phyloP scores from a whole-genome alignment of 2,797 vertebrate genomes.

The Limosa lapponica region DNA sequence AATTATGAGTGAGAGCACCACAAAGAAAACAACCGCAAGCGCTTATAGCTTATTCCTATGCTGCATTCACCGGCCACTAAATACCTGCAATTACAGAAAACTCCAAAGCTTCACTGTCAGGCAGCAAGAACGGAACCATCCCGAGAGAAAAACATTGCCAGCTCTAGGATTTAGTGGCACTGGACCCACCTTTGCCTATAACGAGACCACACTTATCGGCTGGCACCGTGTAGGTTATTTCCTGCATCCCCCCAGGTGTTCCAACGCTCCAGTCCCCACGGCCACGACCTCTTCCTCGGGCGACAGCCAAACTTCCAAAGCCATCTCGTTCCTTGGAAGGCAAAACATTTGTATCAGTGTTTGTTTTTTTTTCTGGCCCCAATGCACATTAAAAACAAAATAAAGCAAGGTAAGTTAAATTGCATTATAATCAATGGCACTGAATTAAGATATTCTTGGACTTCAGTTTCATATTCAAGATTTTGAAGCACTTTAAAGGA shows the following conservation, averaged over 20 bases:
- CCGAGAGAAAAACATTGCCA: neutral
- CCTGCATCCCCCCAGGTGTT: constrained; percentile 88
- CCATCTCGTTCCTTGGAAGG: constrained; percentile 90
- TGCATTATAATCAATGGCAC: neutral
- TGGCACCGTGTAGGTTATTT: constrained; percentile 95
- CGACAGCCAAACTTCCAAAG: constrained; percentile 85
- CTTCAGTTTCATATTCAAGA: neutral
- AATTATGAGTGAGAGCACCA: constrained; percentile 39
- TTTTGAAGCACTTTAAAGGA: neutral
- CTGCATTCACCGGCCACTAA: neutral
- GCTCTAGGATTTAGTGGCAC: neutral
- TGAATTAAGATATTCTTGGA: neutral
- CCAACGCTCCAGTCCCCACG: constrained; percentile 89
- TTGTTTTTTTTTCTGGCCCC: neutral
- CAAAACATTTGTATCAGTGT: neutral
- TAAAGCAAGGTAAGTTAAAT: constrained; percentile 5
- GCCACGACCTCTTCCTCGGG: constrained; percentile 87
- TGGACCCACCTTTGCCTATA: constrained; percentile 92
- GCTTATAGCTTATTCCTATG: neutral
- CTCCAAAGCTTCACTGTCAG: neutral
- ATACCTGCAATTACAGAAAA: constrained; percentile 31
- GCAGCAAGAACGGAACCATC: neutral
- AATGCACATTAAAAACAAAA: neutral
- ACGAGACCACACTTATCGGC: constrained; percentile 97
- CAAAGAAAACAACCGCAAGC: constrained; percentile 18